Evolutionary conservation across 2,797 vertebrate species (phyloP), one percentile per base, ranked within the genome.

Genomic region (Parauchenoglanis ngamensis): DNA sequence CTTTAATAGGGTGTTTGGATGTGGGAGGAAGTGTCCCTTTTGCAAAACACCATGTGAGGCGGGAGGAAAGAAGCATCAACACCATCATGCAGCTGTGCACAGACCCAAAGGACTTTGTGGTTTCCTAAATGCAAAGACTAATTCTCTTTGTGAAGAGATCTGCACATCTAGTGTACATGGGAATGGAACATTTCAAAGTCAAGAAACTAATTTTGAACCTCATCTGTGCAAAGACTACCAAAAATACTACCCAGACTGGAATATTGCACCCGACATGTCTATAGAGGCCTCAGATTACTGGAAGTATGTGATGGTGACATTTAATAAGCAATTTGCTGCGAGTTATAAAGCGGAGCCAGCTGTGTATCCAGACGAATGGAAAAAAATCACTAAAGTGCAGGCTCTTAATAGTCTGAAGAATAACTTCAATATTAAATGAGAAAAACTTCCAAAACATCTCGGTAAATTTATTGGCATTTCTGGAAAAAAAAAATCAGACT

Each of bases 11-110:
- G 13, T 95, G 52, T 88, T 94, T 86, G 95, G 94, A 67, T 95
- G 95, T 92, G 93, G 94, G 7, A 79, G 91, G 84, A 92, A 89
- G 86, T 95, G 95, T 90, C 95, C 95, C 0, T 95, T 95, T 82
- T 96, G 95, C 28, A 25, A 0, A 44, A 86, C 63, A 0, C 91
- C 94, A 0, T 95, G 94, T 93, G 94, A 95, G 0, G 92, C 91
- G 44, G 93, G 72, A 87, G 93, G 86, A 44, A 12, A 21, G 0
- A n/a, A 0, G 0, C 94, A 96, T 52, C 11, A 0, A 4, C 17
- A 92, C 0, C 95, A 96, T 40, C 85, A 13, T 19, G 75, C 93
- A 63, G 25, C 83, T 10, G 0, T 94, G 5, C 95, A 95, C 90
- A 92, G 93, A 0, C 88, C 94, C 8, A 0, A 88, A 0, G 94